Base-by-base conservation (phyloP, 2,113 vertebrate genomes). In the Microcebus lehilahytsara region DNA sequence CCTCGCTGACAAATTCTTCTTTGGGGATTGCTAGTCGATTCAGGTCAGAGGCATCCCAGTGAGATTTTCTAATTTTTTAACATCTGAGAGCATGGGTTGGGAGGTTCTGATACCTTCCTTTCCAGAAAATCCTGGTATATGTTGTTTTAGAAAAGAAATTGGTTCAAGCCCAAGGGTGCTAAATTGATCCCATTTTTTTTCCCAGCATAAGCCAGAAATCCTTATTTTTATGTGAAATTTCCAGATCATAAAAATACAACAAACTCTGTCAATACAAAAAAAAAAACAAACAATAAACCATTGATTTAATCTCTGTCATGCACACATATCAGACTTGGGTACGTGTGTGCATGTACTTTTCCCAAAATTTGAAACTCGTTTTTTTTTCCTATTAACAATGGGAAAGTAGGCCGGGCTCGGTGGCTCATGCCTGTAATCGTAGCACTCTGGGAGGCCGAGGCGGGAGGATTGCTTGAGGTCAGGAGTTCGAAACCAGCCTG, bases 161-260 rank as follows among this genome's bases (percentile, higher is more conserved):
- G 2, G 14, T 40, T 69, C 66, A 86, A 89, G 17, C 49, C 32
- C 46, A 72, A 40, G 6, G 40, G 77, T 49, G 14, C 25, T 67
- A 49, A 86, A 51, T 74, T 14, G 72, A 72, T 46, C 56, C 27
- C 1, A 8, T 37, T 37, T 37, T 89, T 53, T 80, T 92, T 95
- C 49, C 23, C 23, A 71, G 79, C 30, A 94, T n/a, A 90, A 88
- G 25, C 37, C 69, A 93, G 14, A 78, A 69, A 71, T 53, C 49
- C n/a, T 92, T 74, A 46, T 58, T 93, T 96, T 84, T 80, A 9
- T 85, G 60, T 60, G 72, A 96, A 92, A 85, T 64, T 66, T 89
- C 53, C 87, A 94, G 42, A 81, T 32, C 60, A 89, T 85, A 91
- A 96, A 95, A 86, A 90, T 60, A 40, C 3, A 25, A 17, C 53